These are phyloP conservation scores for Aricia agestis DNA, from an alignment of 1,140 invertebrate species.

Conservation along the genomic window DNA sequence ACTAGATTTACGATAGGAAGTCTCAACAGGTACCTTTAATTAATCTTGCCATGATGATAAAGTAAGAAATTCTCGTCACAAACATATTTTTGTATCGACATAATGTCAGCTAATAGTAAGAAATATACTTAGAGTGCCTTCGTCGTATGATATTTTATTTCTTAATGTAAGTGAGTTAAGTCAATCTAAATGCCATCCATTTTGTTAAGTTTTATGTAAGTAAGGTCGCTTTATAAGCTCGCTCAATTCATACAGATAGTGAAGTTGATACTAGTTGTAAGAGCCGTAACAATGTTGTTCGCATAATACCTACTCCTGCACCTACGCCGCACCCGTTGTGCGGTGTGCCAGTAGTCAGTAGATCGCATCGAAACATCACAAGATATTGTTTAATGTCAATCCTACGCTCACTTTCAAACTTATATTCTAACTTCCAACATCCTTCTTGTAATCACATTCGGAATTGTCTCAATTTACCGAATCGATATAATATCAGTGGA, in stretches of 20 bases:
- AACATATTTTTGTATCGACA: slow-evolving; percentile 55
- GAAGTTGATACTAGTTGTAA: slow-evolving; percentile 61
- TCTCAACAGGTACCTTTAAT: slow-evolving; percentile 73
- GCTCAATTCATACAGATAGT: slow-evolving; percentile 72
- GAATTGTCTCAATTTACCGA: slow-evolving; percentile 22
- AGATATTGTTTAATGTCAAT: not conserved
- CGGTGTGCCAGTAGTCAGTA: too few species aligned
- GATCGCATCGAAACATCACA: not conserved
- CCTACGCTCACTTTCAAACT: not conserved
- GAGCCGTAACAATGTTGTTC: slow-evolving; percentile 33
- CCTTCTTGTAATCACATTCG: slow-evolving; percentile 26
- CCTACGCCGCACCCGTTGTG: not conserved
- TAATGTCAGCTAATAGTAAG: slow-evolving; percentile 48
- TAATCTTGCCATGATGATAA: slow-evolving; percentile 75
- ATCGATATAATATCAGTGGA: slow-evolving; percentile 41
- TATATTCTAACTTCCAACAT: slow-evolving; percentile 19
- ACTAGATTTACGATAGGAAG: slow-evolving; percentile 65
- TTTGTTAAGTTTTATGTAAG: slow-evolving; percentile 71
- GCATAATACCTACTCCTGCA: not conserved
- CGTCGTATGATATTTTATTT: slow-evolving; percentile 64
- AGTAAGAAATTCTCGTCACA: slow-evolving; percentile 72
- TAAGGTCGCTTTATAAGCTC: slow-evolving; percentile 71
- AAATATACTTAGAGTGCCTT: slow-evolving; percentile 64
- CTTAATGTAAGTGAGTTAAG: slow-evolving; percentile 72
- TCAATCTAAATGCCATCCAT: slow-evolving; percentile 75